Base-by-base conservation (phyloP, 2,797 vertebrate genomes). In the Phaenicophaeus curvirostris region DNA sequence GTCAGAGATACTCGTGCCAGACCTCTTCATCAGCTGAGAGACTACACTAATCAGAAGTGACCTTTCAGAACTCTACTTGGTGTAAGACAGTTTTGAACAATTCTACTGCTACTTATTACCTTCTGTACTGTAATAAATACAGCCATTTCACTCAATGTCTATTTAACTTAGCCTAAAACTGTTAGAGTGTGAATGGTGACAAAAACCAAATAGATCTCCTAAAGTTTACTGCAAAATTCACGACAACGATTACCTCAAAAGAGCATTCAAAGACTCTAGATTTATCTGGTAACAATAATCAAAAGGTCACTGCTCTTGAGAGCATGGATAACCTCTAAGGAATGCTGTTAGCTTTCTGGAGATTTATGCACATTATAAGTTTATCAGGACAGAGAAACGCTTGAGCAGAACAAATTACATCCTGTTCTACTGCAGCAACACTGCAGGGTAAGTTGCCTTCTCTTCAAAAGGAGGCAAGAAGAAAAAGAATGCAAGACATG, bases 301-400 rank as follows among this genome's bases (percentile, higher is more conserved):
- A 84, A 66, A 95, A 94, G 90, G 91, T 87, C 92, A 94, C 75
- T 66, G 75, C n/a, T 89, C 76, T 50, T 18, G 33, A 72, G 85
- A 83, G 85, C 8, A 5, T 1, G 15, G 58, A 65, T 27, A 94
- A 66, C 57, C 65, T 77, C 79, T 30, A 35, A 90, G 54, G 42
- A 93, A 94, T 41, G 68, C n/a, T 44, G 27, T 50, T 42, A 41
- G 44, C 57, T 42, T 69, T 51, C 85, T 57, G 41, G 53, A 91
- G 37, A 94, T 91, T 78, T 72, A 83, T 7, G 6, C 27, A 30
- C 0, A 0, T 71, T 74, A 20, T 0, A 87, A 83, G 85, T 84
- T 94, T 58, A 92, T 75, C 41, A 58, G n/a, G 62, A 90, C 61
- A 83, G 51, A 68, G 35, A 86, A 84, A 94, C 1, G 2, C n/a